Evolutionary conservation across 2,888 invertebrate species (phyloP).

Genomic region (Hoplodrina ambigua): DNA sequence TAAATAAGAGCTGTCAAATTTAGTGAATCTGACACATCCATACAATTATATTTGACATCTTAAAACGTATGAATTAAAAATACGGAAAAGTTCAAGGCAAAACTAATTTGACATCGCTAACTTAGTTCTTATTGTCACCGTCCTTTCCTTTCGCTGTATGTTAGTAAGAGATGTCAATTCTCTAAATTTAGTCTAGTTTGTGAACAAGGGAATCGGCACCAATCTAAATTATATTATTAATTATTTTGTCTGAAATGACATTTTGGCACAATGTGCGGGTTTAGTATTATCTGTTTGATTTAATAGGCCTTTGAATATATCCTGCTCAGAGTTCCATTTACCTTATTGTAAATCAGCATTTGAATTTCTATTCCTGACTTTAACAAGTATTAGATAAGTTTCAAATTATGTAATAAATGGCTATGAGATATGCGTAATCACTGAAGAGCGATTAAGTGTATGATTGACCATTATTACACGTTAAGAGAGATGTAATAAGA

Average conservation of each 20-base stretch:
- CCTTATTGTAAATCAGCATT: conserved; percentile 44
- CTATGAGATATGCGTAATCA: conserved; percentile 3
- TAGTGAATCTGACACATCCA: too few species aligned
- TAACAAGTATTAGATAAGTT: conserved; percentile 22
- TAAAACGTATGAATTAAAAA: too few species aligned
- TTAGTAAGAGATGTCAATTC: too few species aligned
- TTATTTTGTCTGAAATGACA: conserved; percentile 37
- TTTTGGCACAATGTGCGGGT: conserved; percentile 13
- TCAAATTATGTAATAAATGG: conserved; percentile 18
- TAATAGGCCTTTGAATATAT: conserved; percentile 37
- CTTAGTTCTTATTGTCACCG: too few species aligned
- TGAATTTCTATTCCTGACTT: conserved; percentile 42
- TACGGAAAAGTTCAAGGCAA: too few species aligned
- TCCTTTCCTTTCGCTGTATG: too few species aligned
- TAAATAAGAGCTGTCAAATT: too few species aligned
- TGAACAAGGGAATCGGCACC: too few species aligned
- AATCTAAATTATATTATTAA: conserved; percentile 30
- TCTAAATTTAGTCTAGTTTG: too few species aligned
- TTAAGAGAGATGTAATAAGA: background rate
- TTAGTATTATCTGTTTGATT: conserved; percentile 42
- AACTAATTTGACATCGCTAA: too few species aligned
- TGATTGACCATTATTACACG: background rate
- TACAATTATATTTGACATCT: too few species aligned
- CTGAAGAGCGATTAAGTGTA: background rate
- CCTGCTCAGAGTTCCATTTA: conserved; percentile 35